Percentiles rank a stretch among this genome's conserved stretches.
Conservation (phyloP, 1,140 invertebrate species). For the Hydropsyche tenuis region DNA sequence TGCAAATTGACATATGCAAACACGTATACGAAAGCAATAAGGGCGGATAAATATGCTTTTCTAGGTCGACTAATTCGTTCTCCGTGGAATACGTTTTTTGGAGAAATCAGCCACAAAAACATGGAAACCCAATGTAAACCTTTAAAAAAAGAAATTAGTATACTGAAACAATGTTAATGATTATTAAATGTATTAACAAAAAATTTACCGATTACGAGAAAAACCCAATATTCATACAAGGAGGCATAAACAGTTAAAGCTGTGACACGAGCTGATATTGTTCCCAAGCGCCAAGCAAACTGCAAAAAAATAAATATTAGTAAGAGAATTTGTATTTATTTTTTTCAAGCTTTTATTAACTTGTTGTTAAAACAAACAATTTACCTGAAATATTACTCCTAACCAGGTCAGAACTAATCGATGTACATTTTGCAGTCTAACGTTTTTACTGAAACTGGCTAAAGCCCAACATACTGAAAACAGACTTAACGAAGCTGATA, state of each 20-base stretch:
- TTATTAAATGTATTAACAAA: background rate
- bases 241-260: conserved; percentile 86
- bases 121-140: conserved; percentile 83
- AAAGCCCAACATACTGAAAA: conserved; percentile 90
- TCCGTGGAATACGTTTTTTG: conserved; percentile 82
- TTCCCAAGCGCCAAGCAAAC: conserved; percentile 85
- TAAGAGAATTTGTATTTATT: background rate
- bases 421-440: conserved; percentile 81
- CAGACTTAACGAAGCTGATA: conserved; percentile 81
- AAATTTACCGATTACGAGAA: conserved; percentile 71
- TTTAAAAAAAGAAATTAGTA: conserved; percentile 61
- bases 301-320: conserved; percentile 54
- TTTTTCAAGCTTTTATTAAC: background rate
- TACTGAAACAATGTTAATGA: background rate
- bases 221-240: conserved; percentile 82
- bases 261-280: conserved; percentile 80
- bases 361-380: conserved; percentile 1
- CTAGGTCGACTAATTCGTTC: conserved; percentile 73
- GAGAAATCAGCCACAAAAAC: conserved; percentile 86
- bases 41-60: conserved; percentile 72
- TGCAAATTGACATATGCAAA: conserved; percentile 92
- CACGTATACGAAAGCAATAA: conserved; percentile 86
- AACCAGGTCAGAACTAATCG: conserved; percentile 86
- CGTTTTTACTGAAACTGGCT: conserved; percentile 88
- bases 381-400: conserved; percentile 81